These are phyloP conservation scores for Thryonomys swinderianus DNA, from an alignment of 2,113 vertebrate genomes.

Conservation along the genomic window DNA sequence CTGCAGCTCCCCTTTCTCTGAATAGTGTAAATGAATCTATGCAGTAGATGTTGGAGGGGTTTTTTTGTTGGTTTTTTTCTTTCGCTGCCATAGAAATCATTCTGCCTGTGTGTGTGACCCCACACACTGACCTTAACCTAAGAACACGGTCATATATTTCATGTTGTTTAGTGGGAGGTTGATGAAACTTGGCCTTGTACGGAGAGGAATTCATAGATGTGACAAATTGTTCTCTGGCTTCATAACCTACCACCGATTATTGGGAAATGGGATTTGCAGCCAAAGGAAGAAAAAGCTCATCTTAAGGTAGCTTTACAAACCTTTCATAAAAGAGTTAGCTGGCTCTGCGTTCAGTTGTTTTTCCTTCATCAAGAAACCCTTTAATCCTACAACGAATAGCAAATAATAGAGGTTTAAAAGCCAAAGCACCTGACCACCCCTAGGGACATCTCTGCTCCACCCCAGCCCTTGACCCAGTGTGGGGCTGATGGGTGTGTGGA, in stretches of 20 bases:
- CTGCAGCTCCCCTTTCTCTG: not conserved
- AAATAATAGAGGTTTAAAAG: not conserved
- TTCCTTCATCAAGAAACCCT: not conserved
- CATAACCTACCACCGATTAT: not conserved
- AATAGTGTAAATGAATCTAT: not conserved
- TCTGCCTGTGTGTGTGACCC: not conserved
- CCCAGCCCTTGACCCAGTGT: not conserved
- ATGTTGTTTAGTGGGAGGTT: not conserved
- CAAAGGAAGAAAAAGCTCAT: slow-evolving; percentile 46
- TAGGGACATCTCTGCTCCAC: not conserved
- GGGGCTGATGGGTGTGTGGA: not conserved
- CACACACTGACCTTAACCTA: slow-evolving; percentile 33
- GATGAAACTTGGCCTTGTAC: slow-evolving; percentile 63
- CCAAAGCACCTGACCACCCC: not conserved
- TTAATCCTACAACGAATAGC: not conserved
- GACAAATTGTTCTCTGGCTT: slow-evolving; percentile 58
- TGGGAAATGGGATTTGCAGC: slow-evolving; percentile 44
- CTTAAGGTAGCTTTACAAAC: slow-evolving; percentile 51
- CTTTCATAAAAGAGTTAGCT: slow-evolving; percentile 30
- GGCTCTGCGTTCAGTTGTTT: not conserved
- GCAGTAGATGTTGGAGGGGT: not conserved
- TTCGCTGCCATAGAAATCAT: not conserved
- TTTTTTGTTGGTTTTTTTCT: not conserved
- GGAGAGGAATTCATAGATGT: slow-evolving; percentile 39
- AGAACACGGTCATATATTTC: slow-evolving; percentile 60